Percentiles rank a stretch among this genome's conserved stretches.
phyloP scores from a whole-genome alignment of 2,113 vertebrate species.

The Otis tarda region DNA sequence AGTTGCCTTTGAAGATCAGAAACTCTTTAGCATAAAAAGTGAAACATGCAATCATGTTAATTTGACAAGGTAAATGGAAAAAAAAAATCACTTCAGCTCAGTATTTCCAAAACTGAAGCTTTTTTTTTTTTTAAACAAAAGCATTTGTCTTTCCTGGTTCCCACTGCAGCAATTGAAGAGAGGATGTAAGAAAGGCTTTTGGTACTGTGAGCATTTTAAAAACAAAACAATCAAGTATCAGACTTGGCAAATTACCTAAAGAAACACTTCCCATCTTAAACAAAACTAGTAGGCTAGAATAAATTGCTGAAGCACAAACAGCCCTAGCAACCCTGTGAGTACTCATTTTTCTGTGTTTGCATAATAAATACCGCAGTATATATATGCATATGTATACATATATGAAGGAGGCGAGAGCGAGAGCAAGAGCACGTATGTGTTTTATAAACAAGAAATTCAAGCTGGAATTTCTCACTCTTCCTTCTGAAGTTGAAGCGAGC shows the following conservation, averaged over 20 bases:
- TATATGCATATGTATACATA: neutral
- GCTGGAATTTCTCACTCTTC: constrained; percentile 7
- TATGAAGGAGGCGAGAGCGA: neutral
- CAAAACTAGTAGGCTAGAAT: neutral
- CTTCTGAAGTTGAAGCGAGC: neutral
- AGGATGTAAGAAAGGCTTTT: constrained; percentile 25
- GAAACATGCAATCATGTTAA: constrained; percentile 62
- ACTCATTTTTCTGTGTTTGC: neutral
- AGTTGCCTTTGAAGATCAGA: constrained; percentile 65
- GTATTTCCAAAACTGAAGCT: constrained; percentile 44
- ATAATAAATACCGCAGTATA: neutral
- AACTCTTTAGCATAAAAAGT: constrained; percentile 58
- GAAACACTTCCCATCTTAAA: constrained; percentile 6
- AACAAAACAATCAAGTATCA: neutral
- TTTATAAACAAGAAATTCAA: constrained; percentile 4
- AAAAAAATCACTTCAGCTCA: constrained; percentile 16
- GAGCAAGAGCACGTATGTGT: neutral
- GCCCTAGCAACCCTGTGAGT: neutral
- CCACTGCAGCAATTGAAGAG: neutral
- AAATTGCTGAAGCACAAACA: neutral
- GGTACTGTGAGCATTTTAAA: neutral
- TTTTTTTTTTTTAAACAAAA: neutral
- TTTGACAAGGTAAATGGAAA: constrained; percentile 49
- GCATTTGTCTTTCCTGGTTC: constrained; percentile 6
- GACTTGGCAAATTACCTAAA: neutral